These are phyloP conservation scores for Luperina testacea DNA, from an alignment of 2,888 invertebrate genomes.

Conservation along the genomic window DNA sequence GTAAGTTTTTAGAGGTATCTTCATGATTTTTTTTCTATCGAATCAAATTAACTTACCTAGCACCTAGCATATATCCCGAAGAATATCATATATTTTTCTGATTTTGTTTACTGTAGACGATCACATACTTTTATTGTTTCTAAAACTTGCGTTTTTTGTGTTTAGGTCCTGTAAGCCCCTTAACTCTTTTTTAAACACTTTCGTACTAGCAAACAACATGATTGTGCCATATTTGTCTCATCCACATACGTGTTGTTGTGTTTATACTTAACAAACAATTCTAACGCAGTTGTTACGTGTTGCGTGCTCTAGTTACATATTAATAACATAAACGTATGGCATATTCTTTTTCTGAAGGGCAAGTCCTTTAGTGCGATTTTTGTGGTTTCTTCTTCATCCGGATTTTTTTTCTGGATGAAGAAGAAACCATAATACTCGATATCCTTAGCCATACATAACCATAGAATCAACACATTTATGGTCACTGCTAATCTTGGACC, in stretches of 20 bases:
- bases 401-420: not conserved
- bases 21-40: too few species aligned
- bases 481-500: not conserved
- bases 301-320: constrained; percentile 20
- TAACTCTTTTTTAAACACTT: not conserved
- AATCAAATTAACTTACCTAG: too few species aligned
- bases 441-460: not conserved
- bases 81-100: too few species aligned
- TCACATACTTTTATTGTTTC: too few species aligned
- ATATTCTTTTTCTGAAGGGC: not conserved
- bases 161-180: too few species aligned
- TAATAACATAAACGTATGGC: not conserved
- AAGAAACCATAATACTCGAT: not conserved
- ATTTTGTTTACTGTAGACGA: too few species aligned
- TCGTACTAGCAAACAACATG: not conserved
- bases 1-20: too few species aligned
- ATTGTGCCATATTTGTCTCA: constrained; percentile 14
- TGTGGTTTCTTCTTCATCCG: too few species aligned
- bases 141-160: too few species aligned
- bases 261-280: constrained; percentile 17
- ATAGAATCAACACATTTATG: not conserved
- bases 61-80: too few species aligned
- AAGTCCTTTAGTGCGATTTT: not conserved
- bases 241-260: constrained; percentile 12
- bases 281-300: constrained; percentile 12